Evolutionary conservation across 2,797 vertebrate genomes (phyloP), one percentile per base, ranked within the genome.

Genomic region (Hoplostethus mediterraneus): DNA sequence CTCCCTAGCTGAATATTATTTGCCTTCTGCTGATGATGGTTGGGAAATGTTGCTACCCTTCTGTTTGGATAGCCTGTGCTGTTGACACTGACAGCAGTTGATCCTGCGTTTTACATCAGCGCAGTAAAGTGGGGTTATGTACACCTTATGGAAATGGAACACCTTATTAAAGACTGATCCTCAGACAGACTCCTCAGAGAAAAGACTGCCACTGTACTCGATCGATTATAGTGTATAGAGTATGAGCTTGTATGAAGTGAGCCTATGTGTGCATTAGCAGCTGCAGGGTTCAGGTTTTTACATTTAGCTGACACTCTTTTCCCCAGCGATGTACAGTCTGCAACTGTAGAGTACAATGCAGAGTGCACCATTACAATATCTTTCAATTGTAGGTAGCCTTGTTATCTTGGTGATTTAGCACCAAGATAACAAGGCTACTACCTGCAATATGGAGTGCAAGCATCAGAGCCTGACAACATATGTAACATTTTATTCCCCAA

Each of bases 161-260:
- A 77, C 74, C 71, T 82, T 72, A 84, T 89, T 87, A 90, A 81
- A 87, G 68, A 66, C 65, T 56, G 44, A 77, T 72, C 72, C 45
- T 77, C 16, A 78, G 81, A 85, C 69, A 71, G 71, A 36, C 40
- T 5, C 63, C 67, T 80, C 55, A 70, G 51, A 80, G 65, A 55
- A 76, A 71, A 55, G 65, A 33, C 62, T 61, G 70, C 72, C 59
- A 71, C 63, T 64, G 58, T 54, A 47, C 45, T 64, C 52, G 36
- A 56, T 3, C 67, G 51, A 74, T 31, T 28, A 28, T 73, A 69
- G 21, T 21, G 21, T 21, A 21, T 21, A 63, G 64, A 73, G 63
- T 60, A 66, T 33, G 56, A 56, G 73, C 64, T 55, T 60, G 62
- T 16, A 5, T 33, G 33, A 75, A 69, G 48, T 25, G 38, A 68